Conservation (phyloP, 2,797 vertebrate species). For the Ctenopoma multispine region DNA sequence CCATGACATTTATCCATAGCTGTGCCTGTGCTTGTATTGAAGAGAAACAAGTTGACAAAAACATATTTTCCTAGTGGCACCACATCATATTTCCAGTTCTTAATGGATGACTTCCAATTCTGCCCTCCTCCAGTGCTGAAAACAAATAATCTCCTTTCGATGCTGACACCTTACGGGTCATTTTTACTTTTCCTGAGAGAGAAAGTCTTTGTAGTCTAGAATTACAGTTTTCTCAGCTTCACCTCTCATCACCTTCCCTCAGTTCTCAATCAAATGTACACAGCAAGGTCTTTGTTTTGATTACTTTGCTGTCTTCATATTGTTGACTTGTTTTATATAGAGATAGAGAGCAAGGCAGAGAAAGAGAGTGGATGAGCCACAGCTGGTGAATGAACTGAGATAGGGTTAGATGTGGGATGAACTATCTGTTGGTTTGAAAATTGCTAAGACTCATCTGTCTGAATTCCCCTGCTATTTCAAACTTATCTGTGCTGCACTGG, state of each 20-base stretch:
- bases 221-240: conserved; percentile 48
- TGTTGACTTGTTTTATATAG: conserved; percentile 59
- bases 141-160: conserved; percentile 61
- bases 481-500: conserved; percentile 33
- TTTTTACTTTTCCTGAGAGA: conserved; percentile 40
- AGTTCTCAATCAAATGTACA: conserved; percentile 58
- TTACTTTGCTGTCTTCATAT: conserved; percentile 54
- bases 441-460: conserved; percentile 46
- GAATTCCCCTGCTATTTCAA: conserved; percentile 52
- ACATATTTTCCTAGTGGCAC: neutral
- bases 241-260: conserved; percentile 43
- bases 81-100: conserved; percentile 30
- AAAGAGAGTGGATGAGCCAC: conserved; percentile 49
- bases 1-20: neutral
- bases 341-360: conserved; percentile 40
- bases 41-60: conserved; percentile 28
- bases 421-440: conserved; percentile 48
- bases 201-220: conserved; percentile 45
- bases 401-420: conserved; percentile 49
- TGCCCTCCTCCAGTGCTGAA: conserved; percentile 40
- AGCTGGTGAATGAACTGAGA: conserved; percentile 48
- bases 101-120: conserved; percentile 13
- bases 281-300: conserved; percentile 59
- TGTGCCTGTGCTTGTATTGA: conserved; percentile 12
- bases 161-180: conserved; percentile 45